phyloP scores from a whole-genome alignment of 2,888 invertebrate species.

The Bombylius major region DNA sequence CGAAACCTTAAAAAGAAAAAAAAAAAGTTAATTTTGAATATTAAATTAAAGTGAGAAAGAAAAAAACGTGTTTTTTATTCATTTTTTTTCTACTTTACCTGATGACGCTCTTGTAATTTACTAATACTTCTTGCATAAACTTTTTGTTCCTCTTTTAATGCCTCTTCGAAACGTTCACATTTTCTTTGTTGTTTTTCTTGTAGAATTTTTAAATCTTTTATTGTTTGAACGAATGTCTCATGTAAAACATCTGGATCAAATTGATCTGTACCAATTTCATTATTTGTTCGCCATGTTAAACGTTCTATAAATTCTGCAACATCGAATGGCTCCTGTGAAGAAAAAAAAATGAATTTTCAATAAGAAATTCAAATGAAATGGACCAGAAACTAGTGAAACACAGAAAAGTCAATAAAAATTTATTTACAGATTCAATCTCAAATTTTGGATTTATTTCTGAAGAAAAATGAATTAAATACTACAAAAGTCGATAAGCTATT shows the following conservation, averaged over 20 bases:
- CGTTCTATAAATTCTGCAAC: constrained; percentile 96
- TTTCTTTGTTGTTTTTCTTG: constrained; percentile 78
- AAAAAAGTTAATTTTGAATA: neutral
- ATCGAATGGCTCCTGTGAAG: constrained; percentile 80
- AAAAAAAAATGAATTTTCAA: too few species aligned
- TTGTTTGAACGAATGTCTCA: constrained; percentile 85
- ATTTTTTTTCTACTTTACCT: constrained; percentile 41
- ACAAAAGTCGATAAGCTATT: too few species aligned
- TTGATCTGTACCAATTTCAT: constrained; percentile 52
- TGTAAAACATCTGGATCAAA: constrained; percentile 82
- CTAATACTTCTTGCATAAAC: constrained; percentile 67
- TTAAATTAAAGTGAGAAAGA: neutral
- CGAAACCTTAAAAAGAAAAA: constrained; percentile 46
- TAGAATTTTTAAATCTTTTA: constrained; percentile 63
- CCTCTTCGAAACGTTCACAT: constrained; percentile 68
- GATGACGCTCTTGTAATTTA: constrained; percentile 74
- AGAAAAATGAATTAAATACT: too few species aligned
- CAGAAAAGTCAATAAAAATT: too few species aligned
- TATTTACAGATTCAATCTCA: too few species aligned
- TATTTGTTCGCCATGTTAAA: constrained; percentile 86
- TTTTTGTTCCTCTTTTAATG: constrained; percentile 76
- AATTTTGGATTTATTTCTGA: too few species aligned
- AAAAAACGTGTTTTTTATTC: neutral
- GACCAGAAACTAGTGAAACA: too few species aligned
- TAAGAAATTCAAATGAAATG: too few species aligned